Conservation (phyloP, 2,797 vertebrate species). For the Malurus leucopterus region DNA sequence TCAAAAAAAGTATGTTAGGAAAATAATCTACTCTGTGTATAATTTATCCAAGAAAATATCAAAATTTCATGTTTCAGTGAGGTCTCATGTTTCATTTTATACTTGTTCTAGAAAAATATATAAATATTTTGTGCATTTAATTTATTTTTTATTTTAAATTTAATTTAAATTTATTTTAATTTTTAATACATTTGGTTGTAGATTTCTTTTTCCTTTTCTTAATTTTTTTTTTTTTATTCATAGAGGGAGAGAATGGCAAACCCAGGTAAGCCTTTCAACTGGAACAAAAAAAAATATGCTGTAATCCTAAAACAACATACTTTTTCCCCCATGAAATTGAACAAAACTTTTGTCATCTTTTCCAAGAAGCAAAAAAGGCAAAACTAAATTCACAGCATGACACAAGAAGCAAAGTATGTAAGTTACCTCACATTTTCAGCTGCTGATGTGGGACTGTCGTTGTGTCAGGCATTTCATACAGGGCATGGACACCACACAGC, state of each 20-base stretch:
- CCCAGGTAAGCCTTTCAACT: not conserved
- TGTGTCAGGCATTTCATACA: not conserved
- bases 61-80: not conserved
- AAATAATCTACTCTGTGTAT: not conserved
- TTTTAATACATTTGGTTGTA: not conserved
- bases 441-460: not conserved
- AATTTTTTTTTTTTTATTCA: not conserved
- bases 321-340: not conserved
- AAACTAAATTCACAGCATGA: not conserved
- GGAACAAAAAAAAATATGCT: not conserved
- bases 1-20: not conserved
- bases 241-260: not conserved
- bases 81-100: accelerated
- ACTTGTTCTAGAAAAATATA: not conserved
- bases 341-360: not conserved
- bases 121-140: not conserved
- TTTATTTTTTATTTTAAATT: not conserved
- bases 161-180: not conserved
- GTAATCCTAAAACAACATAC: not conserved
- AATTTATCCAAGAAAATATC: not conserved
- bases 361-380: not conserved
- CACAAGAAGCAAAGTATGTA: not conserved
- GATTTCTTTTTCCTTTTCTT: not conserved
- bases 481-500: not conserved
- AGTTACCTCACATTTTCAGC: not conserved